These are phyloP conservation scores for Sorex fumeus DNA, from an alignment of 2,113 vertebrate species.

Conservation along the genomic window DNA sequence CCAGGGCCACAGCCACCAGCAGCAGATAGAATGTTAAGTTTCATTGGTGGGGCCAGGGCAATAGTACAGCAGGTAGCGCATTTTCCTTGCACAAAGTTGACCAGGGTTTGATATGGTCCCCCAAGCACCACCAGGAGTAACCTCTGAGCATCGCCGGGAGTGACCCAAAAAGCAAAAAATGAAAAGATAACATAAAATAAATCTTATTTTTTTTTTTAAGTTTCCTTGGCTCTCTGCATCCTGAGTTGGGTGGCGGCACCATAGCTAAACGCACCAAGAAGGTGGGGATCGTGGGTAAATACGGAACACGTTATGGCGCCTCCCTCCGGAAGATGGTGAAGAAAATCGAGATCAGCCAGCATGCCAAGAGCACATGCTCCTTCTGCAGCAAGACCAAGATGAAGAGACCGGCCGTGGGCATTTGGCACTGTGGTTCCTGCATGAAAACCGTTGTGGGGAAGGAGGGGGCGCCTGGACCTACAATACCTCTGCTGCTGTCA, in stretches of 20 bases:
- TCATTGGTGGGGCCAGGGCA: not conserved
- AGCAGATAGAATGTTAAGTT: not conserved
- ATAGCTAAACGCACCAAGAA: slow-evolving; percentile 99
- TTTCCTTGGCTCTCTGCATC: no score
- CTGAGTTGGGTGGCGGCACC: no score
- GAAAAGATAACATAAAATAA: no score
- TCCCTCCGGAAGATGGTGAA: no score
- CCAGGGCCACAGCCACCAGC: not conserved
- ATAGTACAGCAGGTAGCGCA: no score
- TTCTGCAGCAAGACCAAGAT: slow-evolving; percentile 99
- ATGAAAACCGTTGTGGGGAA: slow-evolving; percentile 99
- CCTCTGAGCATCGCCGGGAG: no score
- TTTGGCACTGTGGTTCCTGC: slow-evolving; percentile 99
- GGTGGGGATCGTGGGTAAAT: slow-evolving; percentile 99
- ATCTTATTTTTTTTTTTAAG: no score
- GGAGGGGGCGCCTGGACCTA: slow-evolving; percentile 99
- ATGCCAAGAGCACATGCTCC: slow-evolving; percentile 96
- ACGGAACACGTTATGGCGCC: slow-evolving; percentile 97
- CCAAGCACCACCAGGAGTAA: not conserved
- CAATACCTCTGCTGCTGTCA: slow-evolving; percentile 99
- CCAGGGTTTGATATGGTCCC: not conserved
- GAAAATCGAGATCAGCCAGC: no score
- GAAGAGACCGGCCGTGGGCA: slow-evolving; percentile 98
- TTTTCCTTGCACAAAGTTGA: no score
- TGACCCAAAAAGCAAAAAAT: no score